These are phyloP conservation scores for Trinectes maculatus DNA, from an alignment of 2,113 vertebrate genomes.

Conservation along the genomic window DNA sequence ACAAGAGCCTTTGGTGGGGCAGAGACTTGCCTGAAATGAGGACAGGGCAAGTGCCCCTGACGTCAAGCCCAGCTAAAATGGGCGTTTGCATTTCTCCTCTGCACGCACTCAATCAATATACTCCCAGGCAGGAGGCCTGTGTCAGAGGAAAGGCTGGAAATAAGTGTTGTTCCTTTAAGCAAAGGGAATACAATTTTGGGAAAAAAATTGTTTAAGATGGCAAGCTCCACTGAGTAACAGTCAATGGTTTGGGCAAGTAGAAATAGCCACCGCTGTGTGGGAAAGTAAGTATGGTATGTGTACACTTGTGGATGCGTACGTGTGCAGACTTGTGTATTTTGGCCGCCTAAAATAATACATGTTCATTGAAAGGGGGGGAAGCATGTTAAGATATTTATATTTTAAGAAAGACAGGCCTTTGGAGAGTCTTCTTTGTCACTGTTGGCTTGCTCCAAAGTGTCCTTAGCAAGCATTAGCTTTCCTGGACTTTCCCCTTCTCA, in stretches of 20 bases:
- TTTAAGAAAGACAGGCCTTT: slow-evolving; percentile 65
- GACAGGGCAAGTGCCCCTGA: slow-evolving; percentile 67
- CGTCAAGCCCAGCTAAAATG: slow-evolving; percentile 61
- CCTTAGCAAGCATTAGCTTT: slow-evolving; percentile 62
- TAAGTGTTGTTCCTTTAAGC: slow-evolving; percentile 31
- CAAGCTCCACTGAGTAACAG: slow-evolving; percentile 56
- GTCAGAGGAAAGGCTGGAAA: slow-evolving; percentile 27
- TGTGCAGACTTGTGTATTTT: slow-evolving; percentile 72
- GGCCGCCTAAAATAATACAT: slow-evolving; percentile 59
- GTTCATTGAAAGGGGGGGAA: slow-evolving; percentile 41
- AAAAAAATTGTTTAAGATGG: slow-evolving; percentile 55
- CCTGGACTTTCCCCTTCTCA: slow-evolving; percentile 72
- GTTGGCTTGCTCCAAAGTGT: slow-evolving; percentile 71
- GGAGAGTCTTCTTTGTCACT: slow-evolving; percentile 77
- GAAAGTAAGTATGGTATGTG: slow-evolving; percentile 57
- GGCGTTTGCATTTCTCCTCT: slow-evolving; percentile 51
- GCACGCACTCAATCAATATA: slow-evolving; percentile 59
- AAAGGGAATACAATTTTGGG: slow-evolving; percentile 28
- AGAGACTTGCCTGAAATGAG: slow-evolving; percentile 49
- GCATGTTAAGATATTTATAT: slow-evolving; percentile 70
- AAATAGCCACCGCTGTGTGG: slow-evolving; percentile 68
- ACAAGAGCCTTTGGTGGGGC: slow-evolving; percentile 47
- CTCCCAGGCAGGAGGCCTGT: slow-evolving; percentile 31
- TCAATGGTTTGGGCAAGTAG: slow-evolving; percentile 52
- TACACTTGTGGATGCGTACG: slow-evolving; percentile 47